A percentile compares a stretch with the other conserved stretches of the same genome.
These are phyloP conservation scores for Limenitis camilla DNA, from an alignment of 2,888 invertebrate genomes.

Conservation along the genomic window DNA sequence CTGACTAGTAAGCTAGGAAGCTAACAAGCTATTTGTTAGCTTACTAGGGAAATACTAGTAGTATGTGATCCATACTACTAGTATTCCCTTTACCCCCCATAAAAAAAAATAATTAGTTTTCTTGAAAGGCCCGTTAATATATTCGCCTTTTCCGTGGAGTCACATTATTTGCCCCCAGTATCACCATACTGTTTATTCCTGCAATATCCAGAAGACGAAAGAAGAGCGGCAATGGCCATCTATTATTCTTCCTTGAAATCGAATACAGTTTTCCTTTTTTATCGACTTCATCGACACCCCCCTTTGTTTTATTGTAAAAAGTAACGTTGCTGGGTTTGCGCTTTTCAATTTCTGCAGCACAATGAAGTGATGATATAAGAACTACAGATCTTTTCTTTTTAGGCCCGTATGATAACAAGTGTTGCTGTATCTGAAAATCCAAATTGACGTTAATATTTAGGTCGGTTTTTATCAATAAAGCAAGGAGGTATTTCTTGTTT, in stretches of 20 bases:
- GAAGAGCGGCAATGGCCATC: conserved; percentile 32
- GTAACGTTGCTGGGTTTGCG: conserved; percentile 23
- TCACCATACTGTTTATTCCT: conserved; percentile 29
- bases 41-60: too few relatives aligned
- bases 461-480: conserved; percentile 16
- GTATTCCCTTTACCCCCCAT: too few relatives aligned
- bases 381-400: conserved; percentile 29
- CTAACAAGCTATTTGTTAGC: too few relatives aligned
- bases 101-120: too few relatives aligned
- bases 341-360: conserved; percentile 23
- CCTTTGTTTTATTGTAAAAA: conserved; percentile 27
- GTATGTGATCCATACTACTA: too few relatives aligned
- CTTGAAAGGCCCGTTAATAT: conserved; percentile 6
- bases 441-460: conserved; percentile 20
- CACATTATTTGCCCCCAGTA: not conserved
- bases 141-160: conserved; percentile 3
- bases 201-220: conserved; percentile 30
- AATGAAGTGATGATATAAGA: conserved; percentile 23
- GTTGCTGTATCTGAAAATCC: conserved; percentile 11
- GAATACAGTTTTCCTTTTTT: not conserved
- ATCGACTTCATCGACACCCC: conserved; percentile 20
- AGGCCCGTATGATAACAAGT: conserved; percentile 29
- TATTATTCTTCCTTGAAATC: conserved; percentile 27
- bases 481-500: conserved; percentile 25
- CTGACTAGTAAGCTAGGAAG: too few relatives aligned